These are phyloP conservation scores for Struthio camelus DNA, from an alignment of 2,113 vertebrate genomes.

Conservation along the genomic window DNA sequence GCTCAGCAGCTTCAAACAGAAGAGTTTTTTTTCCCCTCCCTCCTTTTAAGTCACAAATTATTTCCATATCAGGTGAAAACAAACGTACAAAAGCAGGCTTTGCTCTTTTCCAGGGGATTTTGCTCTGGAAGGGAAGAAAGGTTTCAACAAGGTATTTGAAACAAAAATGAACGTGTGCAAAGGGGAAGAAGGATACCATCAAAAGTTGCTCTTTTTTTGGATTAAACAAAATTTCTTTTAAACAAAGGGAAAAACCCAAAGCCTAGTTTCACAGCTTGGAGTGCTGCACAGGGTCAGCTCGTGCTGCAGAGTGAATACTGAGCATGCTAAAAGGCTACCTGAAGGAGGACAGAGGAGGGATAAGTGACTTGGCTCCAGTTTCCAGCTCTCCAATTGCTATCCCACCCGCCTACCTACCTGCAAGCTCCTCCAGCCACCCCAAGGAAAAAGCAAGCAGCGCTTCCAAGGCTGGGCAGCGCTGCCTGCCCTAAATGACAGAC, in stretches of 20 bases:
- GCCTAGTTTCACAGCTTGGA: not conserved
- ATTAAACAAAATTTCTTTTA: not conserved
- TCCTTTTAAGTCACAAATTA: constrained; percentile 48
- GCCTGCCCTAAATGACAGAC: not conserved
- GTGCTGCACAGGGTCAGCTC: not conserved
- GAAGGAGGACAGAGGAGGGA: constrained; percentile 30
- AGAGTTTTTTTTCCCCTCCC: accelerated
- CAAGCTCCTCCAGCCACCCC: not conserved
- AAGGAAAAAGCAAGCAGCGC: not conserved
- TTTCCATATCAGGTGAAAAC: constrained; percentile 49
- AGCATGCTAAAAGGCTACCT: not conserved
- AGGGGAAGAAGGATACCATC: constrained; percentile 24
- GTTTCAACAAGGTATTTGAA: constrained; percentile 27
- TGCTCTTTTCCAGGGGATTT: constrained; percentile 34
- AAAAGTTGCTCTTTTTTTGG: not conserved
- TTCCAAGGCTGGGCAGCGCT: no score
- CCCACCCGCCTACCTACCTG: accelerated
- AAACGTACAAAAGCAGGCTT: not conserved
- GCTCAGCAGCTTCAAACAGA: not conserved
- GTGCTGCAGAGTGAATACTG: not conserved
- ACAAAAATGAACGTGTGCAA: constrained; percentile 56
- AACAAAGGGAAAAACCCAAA: constrained; percentile 9
- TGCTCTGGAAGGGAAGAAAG: not conserved
- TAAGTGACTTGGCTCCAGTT: not conserved
- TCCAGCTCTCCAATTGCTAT: not conserved